Evolutionary conservation across 2,888 invertebrate genomes (phyloP).

Genomic region (Leptinotarsa juncta): DNA sequence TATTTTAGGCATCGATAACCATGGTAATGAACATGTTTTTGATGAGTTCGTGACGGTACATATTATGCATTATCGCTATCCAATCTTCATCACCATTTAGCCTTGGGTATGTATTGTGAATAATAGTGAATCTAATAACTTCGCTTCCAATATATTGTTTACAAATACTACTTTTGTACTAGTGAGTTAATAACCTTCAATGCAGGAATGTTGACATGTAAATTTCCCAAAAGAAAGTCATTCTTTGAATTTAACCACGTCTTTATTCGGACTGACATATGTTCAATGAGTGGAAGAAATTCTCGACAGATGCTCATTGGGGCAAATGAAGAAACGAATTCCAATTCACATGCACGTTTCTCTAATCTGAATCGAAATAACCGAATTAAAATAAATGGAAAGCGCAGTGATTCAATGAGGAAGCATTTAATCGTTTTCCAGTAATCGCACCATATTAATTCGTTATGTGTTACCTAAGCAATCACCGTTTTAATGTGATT

Average conservation of each 20-base stretch:
- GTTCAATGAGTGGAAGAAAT: not conserved
- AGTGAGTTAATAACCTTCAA: too few relatives aligned
- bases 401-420: not conserved
- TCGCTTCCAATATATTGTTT: too few relatives aligned
- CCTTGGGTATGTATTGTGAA: too few relatives aligned
- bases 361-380: not conserved
- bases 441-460: not conserved
- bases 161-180: too few relatives aligned
- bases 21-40: too few relatives aligned
- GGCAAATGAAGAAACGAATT: slow-evolving; percentile 5
- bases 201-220: not conserved
- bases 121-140: too few relatives aligned
- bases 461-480: not conserved
- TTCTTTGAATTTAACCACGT: not conserved
- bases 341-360: not conserved
- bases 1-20: too few relatives aligned
- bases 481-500: too few relatives aligned
- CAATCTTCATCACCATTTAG: too few relatives aligned
- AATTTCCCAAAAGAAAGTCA: slow-evolving; percentile 1
- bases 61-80: too few relatives aligned
- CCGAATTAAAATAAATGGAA: not conserved
- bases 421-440: not conserved
- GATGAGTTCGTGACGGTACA: too few relatives aligned
- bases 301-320: slow-evolving; percentile 14
- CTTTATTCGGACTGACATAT: not conserved